These are phyloP conservation scores for Archocentrus centrarchus DNA, from an alignment of 2,113 vertebrate species.

Conservation along the genomic window DNA sequence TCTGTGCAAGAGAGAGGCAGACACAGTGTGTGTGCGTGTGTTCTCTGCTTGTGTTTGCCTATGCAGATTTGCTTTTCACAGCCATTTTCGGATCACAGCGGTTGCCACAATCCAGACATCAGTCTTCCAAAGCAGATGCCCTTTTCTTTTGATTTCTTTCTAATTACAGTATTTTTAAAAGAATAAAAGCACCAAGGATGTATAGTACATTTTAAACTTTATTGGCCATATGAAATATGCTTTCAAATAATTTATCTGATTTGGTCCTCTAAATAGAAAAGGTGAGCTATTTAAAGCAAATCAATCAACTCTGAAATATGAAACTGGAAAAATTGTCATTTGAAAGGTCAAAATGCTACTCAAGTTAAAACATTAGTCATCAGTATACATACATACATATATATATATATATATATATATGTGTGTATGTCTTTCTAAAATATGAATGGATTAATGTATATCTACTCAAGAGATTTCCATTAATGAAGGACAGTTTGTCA, in stretches of 20 bases:
- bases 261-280: neutral
- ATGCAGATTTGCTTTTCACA: conserved; percentile 48
- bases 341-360: conserved; percentile 22
- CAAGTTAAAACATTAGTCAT: neutral
- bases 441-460: neutral
- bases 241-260: neutral
- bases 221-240: conserved; percentile 9
- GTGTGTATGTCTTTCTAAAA: neutral
- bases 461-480: neutral
- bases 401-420: too few relatives aligned
- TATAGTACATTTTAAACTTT: neutral
- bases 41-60: conserved; percentile 22
- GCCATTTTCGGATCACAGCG: conserved; percentile 8
- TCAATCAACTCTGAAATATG: neutral
- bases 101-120: conserved; percentile 12
- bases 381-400: too few relatives aligned
- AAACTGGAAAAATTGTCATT: neutral
- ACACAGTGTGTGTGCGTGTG: neutral
- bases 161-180: neutral
- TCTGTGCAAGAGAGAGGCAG: neutral
- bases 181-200: neutral
- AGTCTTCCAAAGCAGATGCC: neutral
- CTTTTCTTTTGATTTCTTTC: neutral
- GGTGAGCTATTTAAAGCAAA: neutral
- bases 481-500: conserved; percentile 12